Evolutionary conservation across 2,888 invertebrate genomes (phyloP), one percentile per base, ranked within the genome.

Genomic region (Argyresthia goedartella): DNA sequence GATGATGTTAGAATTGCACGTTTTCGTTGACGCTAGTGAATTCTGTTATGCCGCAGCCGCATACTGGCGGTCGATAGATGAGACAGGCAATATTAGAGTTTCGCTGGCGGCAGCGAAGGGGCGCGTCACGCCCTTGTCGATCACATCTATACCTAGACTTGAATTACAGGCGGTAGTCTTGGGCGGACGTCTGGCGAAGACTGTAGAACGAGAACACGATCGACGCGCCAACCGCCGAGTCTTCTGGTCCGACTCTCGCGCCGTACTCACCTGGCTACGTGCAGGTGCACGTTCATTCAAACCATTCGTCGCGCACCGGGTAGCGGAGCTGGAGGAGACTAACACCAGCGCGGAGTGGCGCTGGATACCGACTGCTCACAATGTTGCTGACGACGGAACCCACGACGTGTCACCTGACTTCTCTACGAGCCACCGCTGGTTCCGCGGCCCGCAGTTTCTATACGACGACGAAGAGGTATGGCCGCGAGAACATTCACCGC

Each of bases 151-250:
- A 1, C 55, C 45, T 13, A 25, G 52, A 10, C 34, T 56, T 1
- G 54, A 54, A 34, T 41, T 56, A 8, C 56, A 56, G 35, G 54
- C 53, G 0, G 56, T 53, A 0, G 45, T 56, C 2, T 13, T 56
- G 36, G 56, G 52, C n/a, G 49, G 50, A 39, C 50, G 53, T n/a
- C 51, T 54, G n/a, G 56, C 53, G 3, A 13, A 52, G 36, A 53
- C 52, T 13, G 49, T 54, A n/a, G 52, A 50, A 51, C 14, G 45
- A 9, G 53, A 53, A 42, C 56, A 56, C 48, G 49, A 50, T 14
- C 46, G 52, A 33, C 13, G 34, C 13, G 44, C 48, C 4, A 39
- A 14, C 1, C 16, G 33, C 9, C 46, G 13, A n/a, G 51, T 35
- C 44, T 56, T 33, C n/a, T 56, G 56, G 56, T 48, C 52, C 13